These are phyloP conservation scores for Arion vulgaris DNA, from an alignment of 1,140 invertebrate genomes.

Conservation along the genomic window DNA sequence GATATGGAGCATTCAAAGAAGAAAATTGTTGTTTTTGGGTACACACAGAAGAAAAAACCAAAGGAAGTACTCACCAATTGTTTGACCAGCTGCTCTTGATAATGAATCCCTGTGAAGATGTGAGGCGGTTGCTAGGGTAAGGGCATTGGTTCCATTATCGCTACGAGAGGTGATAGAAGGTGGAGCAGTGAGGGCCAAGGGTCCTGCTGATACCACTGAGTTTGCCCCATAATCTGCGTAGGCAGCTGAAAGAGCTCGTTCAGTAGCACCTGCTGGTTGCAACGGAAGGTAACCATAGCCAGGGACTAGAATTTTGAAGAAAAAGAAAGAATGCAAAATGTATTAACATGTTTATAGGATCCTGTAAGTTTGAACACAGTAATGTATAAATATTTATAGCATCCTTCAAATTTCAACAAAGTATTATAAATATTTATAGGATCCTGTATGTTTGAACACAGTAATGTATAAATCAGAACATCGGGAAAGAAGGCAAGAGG, in stretches of 20 bases:
- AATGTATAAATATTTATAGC: no score
- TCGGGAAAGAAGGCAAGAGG: no score
- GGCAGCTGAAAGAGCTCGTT: conserved; percentile 15
- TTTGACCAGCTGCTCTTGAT: neutral
- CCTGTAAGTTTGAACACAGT: no score
- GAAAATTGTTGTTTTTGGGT: no score
- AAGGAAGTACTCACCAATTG: conserved; percentile 24
- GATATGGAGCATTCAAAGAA: no score
- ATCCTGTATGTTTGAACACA: no score
- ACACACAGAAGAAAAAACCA: no score
- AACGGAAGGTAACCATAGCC: conserved; percentile 39
- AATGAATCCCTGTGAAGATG: conserved; percentile 25
- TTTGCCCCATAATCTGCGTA: conserved; percentile 29
- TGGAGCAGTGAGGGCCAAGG: conserved; percentile 26
- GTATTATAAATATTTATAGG: no score
- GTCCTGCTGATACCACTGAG: conserved; percentile 20
- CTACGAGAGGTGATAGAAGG: conserved; percentile 12
- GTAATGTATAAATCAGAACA: no score
- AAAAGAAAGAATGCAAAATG: neutral
- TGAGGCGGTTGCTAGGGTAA: conserved; percentile 27
- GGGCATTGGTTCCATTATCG: conserved; percentile 13
- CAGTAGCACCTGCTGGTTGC: conserved; percentile 14
- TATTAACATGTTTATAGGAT: neutral
- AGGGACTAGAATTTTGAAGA: conserved; percentile 21
- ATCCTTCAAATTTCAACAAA: no score